These are phyloP conservation scores for Sebastes melanostomus DNA, from an alignment of 2,797 vertebrate genomes.

Conservation along the genomic window DNA sequence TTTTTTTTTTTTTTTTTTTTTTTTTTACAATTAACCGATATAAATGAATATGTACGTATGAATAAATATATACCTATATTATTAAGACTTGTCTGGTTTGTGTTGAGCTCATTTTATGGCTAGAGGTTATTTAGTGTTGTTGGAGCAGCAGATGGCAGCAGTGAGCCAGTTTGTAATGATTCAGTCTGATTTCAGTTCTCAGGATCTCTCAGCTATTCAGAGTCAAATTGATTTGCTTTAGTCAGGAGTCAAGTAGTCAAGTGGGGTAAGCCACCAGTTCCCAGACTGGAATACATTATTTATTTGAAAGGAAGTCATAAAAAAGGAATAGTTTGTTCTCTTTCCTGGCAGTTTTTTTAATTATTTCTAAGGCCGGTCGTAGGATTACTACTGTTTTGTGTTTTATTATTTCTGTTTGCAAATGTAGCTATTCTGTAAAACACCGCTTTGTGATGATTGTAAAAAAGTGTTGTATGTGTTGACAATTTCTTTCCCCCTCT, in stretches of 20 bases:
- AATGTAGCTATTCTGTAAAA: neutral
- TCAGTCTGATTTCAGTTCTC: neutral
- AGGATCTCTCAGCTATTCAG: neutral
- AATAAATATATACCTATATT: constrained; percentile 90
- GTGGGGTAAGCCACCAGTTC: neutral
- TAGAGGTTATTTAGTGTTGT: neutral
- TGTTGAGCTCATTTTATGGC: neutral
- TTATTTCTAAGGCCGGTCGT: neutral
- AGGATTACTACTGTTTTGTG: neutral
- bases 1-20: constrained; percentile 40
- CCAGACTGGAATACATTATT: neutral
- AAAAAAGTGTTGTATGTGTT: neutral
- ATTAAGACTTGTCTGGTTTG: constrained; percentile 75
- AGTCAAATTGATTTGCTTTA: neutral
- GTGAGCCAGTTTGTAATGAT: neutral
- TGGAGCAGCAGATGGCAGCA: constrained; percentile 67
- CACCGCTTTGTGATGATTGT: neutral
- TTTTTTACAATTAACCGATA: constrained; percentile 86
- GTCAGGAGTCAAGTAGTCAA: neutral
- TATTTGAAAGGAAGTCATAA: neutral
- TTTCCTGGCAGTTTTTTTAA: neutral
- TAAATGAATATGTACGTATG: constrained; percentile 86
- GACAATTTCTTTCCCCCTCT: too few species aligned
- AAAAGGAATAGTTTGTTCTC: neutral
- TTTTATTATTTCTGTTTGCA: neutral